Percentiles rank a stretch among this genome's conserved stretches.
Evolutionary conservation across 2,113 vertebrate species (phyloP).

Genomic region (Platysteira castanea): DNA sequence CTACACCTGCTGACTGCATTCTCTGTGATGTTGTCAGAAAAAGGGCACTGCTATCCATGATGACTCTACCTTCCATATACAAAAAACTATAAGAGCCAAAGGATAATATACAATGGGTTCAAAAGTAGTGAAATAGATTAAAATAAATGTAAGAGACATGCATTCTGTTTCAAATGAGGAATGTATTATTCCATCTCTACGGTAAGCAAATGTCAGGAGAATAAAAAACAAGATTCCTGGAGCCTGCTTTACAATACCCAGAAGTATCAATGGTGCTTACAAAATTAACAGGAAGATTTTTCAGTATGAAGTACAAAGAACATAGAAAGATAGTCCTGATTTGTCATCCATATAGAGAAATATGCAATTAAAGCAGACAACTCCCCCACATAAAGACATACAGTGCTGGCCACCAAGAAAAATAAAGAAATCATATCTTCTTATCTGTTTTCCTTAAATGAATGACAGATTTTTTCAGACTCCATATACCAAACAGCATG

Average conservation of each 20-base stretch:
- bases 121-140: not conserved
- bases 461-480: not conserved
- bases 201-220: not conserved
- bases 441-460: not conserved
- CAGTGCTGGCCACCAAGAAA: not conserved
- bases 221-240: not conserved
- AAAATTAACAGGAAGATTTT: not conserved
- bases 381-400: rapidly evolving
- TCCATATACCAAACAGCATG: not conserved
- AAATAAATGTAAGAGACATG: not conserved
- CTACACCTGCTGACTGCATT: not conserved
- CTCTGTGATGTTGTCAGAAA: not conserved
- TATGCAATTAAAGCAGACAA: not conserved
- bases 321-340: not conserved
- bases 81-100: not conserved
- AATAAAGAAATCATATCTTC: not conserved
- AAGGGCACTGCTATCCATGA: not conserved
- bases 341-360: not conserved
- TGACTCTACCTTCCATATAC: not conserved
- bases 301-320: not conserved
- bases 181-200: not conserved
- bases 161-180: not conserved
- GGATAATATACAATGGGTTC: not conserved
- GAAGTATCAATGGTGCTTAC: not conserved
- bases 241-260: not conserved